Conservation (phyloP, 2,888 invertebrate species). For the Rhamnusium bicolor region DNA sequence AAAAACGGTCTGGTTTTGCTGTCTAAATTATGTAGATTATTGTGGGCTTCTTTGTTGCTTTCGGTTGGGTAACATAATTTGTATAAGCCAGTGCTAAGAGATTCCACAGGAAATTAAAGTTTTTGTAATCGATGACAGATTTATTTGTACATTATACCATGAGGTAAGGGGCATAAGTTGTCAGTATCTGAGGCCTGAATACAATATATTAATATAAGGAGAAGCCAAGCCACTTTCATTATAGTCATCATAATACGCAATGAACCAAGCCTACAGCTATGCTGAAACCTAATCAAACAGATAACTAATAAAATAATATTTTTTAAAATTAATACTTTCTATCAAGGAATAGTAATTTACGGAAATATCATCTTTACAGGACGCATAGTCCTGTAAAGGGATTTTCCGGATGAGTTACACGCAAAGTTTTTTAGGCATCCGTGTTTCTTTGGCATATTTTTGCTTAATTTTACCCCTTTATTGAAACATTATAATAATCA, state of each 20-base stretch:
- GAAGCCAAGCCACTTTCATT: neutral
- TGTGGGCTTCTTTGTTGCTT: neutral
- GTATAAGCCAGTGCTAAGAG: constrained; percentile 28
- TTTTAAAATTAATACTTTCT: too few relatives aligned
- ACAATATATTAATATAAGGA: constrained; percentile 2
- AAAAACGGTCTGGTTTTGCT: neutral
- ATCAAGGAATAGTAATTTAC: too few relatives aligned
- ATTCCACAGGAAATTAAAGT: constrained; percentile 32
- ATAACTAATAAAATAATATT: neutral
- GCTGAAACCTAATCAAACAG: neutral
- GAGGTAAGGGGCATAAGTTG: constrained; percentile 17
- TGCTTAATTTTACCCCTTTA: too few relatives aligned
- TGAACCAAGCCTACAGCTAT: too few relatives aligned
- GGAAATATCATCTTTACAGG: too few relatives aligned
- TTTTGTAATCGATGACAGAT: constrained; percentile 27
- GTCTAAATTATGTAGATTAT: constrained; percentile 5
- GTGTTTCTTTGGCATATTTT: too few relatives aligned
- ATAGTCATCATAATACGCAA: neutral
- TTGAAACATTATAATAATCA: too few relatives aligned
- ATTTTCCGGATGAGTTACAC: too few relatives aligned
- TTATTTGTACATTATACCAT: constrained; percentile 19
- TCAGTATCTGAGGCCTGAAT: neutral
- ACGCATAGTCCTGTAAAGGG: too few relatives aligned
- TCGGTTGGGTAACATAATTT: constrained; percentile 17
- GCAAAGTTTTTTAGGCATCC: too few relatives aligned